phyloP scores from a whole-genome alignment of 30 jellyfish, hydroid and myxozoan species.

The Turritopsis rubra region DNA sequence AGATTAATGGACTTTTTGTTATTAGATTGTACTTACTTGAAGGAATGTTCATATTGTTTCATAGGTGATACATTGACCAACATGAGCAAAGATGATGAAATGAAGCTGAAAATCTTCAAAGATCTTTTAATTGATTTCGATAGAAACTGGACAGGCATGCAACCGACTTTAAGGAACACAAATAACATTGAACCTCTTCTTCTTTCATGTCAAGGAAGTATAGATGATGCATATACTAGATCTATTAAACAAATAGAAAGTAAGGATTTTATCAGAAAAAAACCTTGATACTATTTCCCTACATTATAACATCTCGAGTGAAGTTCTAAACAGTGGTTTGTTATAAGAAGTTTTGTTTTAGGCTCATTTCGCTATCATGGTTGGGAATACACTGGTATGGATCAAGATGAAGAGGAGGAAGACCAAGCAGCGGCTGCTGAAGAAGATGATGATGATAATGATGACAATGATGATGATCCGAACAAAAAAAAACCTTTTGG shows the following conservation, averaged over 20 bases:
- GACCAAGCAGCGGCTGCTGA: conserved; percentile 63
- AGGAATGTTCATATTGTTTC: neutral
- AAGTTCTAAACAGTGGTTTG: no score
- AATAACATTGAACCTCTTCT: conserved; percentile 46
- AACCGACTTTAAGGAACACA: conserved; percentile 45
- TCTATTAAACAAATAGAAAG: conserved; percentile 58
- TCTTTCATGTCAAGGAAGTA: conserved; percentile 44
- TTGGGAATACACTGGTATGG: conserved; percentile 97
- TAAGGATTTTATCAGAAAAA: neutral
- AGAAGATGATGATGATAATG: conserved; percentile 55
- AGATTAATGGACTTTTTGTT: no score
- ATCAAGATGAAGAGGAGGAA: conserved; percentile 97
- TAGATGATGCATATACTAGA: conserved; percentile 26
- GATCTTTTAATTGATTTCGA: conserved; percentile 43
- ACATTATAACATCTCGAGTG: no score
- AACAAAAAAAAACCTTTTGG: conserved; percentile 88
- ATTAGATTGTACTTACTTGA: no score
- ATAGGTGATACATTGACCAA: neutral
- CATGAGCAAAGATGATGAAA: neutral
- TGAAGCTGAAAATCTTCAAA: conserved; percentile 13
- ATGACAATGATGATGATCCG: conserved; percentile 43
- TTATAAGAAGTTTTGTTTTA: neutral
- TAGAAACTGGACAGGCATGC: conserved; percentile 68
- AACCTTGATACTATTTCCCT: neutral
- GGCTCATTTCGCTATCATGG: conserved; percentile 63